These are phyloP conservation scores for Strigamia crassipes DNA, from an alignment of 2,888 invertebrate genomes.

Conservation along the genomic window DNA sequence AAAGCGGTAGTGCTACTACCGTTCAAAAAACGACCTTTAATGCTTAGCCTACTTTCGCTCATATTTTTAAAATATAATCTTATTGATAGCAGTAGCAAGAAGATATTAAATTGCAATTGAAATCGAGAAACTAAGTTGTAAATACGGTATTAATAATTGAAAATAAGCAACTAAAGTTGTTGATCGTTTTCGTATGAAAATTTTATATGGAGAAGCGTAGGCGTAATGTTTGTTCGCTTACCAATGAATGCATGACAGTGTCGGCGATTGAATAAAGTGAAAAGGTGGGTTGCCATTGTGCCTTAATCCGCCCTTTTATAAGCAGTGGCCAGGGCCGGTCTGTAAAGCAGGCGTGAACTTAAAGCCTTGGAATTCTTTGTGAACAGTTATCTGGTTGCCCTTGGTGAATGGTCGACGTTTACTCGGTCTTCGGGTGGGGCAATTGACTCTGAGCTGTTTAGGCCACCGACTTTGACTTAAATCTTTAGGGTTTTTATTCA, in stretches of 20 bases:
- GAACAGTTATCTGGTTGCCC: constrained; percentile 24
- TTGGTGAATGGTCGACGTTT: constrained; percentile 18
- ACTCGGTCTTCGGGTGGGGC: background rate
- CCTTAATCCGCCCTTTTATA: constrained; percentile 5
- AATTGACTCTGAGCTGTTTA: background rate
- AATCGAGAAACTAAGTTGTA: too few relatives aligned
- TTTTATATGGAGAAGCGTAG: background rate
- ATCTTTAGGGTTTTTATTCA: background rate
- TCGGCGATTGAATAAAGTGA: constrained; percentile 4
- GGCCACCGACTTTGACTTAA: background rate
- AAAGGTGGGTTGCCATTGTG: constrained; percentile 12
- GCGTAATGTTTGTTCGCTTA: background rate
- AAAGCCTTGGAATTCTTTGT: constrained; percentile 11
- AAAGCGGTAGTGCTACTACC: background rate
- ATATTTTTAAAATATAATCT: background rate
- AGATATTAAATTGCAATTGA: too few relatives aligned
- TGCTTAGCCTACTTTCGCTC: background rate
- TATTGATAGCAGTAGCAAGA: background rate
- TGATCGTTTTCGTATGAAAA: background rate
- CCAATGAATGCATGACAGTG: constrained; percentile 1
- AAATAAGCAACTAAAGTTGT: too few relatives aligned
- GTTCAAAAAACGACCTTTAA: constrained; percentile 7
- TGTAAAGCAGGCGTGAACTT: constrained; percentile 25
- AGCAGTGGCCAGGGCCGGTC: constrained; percentile 15
- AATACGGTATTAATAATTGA: too few relatives aligned